Base-by-base conservation (phyloP, 1,140 invertebrate species). In the Anagrus nilaparvatae region DNA sequence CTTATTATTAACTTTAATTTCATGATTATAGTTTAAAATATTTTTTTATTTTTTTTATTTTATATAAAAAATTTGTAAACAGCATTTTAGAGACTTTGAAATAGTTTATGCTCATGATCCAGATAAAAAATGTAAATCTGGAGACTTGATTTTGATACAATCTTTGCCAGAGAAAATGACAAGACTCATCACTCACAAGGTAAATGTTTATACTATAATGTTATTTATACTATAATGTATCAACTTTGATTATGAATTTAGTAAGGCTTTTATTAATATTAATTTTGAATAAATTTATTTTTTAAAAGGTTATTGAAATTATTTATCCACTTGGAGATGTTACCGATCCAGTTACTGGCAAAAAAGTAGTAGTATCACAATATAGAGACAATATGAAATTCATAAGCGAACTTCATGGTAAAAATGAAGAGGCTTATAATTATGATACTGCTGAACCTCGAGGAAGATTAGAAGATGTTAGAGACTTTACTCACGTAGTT, bases 241-340 rank as follows among this genome's bases (percentile, higher is more conserved):
- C n/a, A 21, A 37, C 2, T 31, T 31, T 41, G 30, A 3, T 1
- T 44, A 21, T n/a, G n/a, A n/a, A n/a, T n/a, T n/a, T n/a, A n/a
- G n/a, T n/a, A n/a, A n/a, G n/a, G n/a, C n/a, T n/a, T 17, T 13
- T 40, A n/a, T 13, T 33, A 23, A n/a, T 18, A 8, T 12, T 29
- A 19, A 23, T 43, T 40, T 38, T 31, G 29, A 31, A 25, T 21
- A 19, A 30, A 24, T 32, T 18, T 32, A 31, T 40, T 9, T 6
- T 42, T 7, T 40, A 39, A 7, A 23, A 67, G 65, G 74, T 92
- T 2, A 68, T 84, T 53, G 77, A 88, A 60, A 74, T 90, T 12
- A 73, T 92, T 18, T 86, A 84, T 64, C 80, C 81, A 14, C 67
- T 80, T 48, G 88, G 88, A 47, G 84, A 92, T 68, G 67, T 88